Conservation (phyloP, 2,888 invertebrate genomes). For the Colostygia pectinataria region DNA sequence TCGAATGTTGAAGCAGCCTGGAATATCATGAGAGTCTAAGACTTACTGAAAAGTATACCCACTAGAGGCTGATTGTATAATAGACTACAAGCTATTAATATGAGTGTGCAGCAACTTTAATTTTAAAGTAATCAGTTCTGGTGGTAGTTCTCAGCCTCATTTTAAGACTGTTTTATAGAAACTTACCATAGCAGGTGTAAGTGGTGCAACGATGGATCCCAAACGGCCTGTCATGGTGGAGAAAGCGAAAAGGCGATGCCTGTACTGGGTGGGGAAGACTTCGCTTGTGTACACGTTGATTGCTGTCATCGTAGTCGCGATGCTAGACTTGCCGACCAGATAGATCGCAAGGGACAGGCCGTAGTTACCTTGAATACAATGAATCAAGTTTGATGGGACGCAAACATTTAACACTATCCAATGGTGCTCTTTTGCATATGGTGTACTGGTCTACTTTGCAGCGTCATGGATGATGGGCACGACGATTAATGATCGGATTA, state of each 20-base stretch:
- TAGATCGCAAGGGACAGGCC: slow-evolving; percentile 69
- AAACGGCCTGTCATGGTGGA: slow-evolving; percentile 87
- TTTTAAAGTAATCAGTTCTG: too few relatives aligned
- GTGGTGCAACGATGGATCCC: slow-evolving; percentile 86
- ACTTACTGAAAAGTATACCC: too few relatives aligned
- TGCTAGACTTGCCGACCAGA: slow-evolving; percentile 83
- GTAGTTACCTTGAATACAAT: slow-evolving; percentile 35
- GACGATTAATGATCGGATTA: too few relatives aligned
- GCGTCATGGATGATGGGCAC: too few relatives aligned
- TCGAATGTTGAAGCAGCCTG: slow-evolving; percentile 59
- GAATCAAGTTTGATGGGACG: too few relatives aligned
- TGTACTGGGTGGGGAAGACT: slow-evolving; percentile 85
- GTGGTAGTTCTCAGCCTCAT: too few relatives aligned
- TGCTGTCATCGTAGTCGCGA: slow-evolving; percentile 83
- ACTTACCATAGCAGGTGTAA: slow-evolving; percentile 84
- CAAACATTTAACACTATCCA: too few relatives aligned
- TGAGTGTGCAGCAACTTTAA: too few relatives aligned
- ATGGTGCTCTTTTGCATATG: too few relatives aligned
- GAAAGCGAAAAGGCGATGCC: slow-evolving; percentile 84
- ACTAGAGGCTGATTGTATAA: too few relatives aligned
- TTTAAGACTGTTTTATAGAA: not conserved
- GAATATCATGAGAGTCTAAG: slow-evolving; percentile 1
- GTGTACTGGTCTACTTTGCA: too few relatives aligned
- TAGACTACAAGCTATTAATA: too few relatives aligned
- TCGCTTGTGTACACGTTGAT: slow-evolving; percentile 86